Evolutionary conservation across 2,797 vertebrate genomes (phyloP), one percentile per base, ranked within the genome.

Genomic region (Epinephelus awoara): DNA sequence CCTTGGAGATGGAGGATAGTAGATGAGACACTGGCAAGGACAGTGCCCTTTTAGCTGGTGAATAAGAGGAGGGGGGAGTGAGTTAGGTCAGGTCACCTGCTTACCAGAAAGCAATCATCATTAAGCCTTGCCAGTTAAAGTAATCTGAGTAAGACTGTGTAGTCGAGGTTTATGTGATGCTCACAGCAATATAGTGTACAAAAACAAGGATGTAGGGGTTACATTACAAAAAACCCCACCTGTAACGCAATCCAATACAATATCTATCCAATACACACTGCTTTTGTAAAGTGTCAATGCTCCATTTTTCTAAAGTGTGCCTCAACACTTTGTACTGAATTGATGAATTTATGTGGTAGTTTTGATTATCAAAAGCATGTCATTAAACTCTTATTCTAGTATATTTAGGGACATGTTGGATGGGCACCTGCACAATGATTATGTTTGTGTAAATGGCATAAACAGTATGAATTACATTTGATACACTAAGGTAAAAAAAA

Each of bases 21-120:
- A 17, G 76, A 61, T 29, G 72, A 75, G 75, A 63, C 61, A 25
- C 62, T n/a, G 73, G 52, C 51, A 55, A 44, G 66, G 82, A 78
- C 79, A 80, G 71, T 67, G 62, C 54, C 72, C 78, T 79, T 75
- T 72, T 8, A 59, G 65, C 89, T 83, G 85, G 40, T 49, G 79
- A 80, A 67, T 12, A 57, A 75, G 14, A 73, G 46, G 47, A 72
- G 67, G 77, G 50, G 25, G 29, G 38, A 13, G n/a, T 5, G 49
- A 64, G 57, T 64, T 19, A 34, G 34, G 18, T 75, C 51, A 75
- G 57, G 29, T 70, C 42, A 46, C 15, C 44, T 34, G 8, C 29
- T 68, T 23, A 78, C 71, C 54, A 70, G 18, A 56, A 6, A 55
- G 27, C 49, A 49, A 77, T 68, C 49, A 42, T 42, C 23, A 78